Conservation (phyloP, 2,888 invertebrate species). For the Thelaira solivaga region DNA sequence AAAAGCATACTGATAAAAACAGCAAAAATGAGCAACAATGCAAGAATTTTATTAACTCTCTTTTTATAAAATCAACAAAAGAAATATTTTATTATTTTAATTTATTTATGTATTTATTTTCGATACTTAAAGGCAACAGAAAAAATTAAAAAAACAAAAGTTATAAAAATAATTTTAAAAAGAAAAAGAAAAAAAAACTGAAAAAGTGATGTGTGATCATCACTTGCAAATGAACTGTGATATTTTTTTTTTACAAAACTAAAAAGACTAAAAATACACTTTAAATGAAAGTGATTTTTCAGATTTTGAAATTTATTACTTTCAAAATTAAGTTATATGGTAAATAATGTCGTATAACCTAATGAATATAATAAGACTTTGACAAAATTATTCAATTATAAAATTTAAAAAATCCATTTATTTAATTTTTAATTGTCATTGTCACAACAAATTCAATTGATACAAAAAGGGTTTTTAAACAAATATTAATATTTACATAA, state of each 20-base stretch:
- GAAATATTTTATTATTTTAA: conserved; percentile 26
- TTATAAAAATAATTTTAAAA: not conserved
- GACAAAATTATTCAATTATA: too few relatives aligned
- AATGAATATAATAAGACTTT: too few relatives aligned
- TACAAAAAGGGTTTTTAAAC: too few relatives aligned
- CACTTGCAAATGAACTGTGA: conserved; percentile 38
- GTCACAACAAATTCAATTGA: too few relatives aligned
- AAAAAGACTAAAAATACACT: not conserved
- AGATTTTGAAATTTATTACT: not conserved
- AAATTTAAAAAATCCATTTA: too few relatives aligned
- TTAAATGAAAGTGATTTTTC: not conserved
- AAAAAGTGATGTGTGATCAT: conserved; percentile 25
- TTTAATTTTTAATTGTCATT: too few relatives aligned
- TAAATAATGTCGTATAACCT: too few relatives aligned
- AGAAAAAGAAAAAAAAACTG: conserved; percentile 8
- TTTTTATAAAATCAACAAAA: not conserved
- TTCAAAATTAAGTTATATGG: too few relatives aligned
- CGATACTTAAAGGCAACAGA: conserved; percentile 11
- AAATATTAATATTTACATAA: too few relatives aligned
- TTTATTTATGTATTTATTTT: conserved; percentile 38
- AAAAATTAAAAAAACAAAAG: not conserved
- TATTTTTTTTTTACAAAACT: conserved; percentile 15
- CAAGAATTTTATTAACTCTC: conserved; percentile 57
- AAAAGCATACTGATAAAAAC: conserved; percentile 45
- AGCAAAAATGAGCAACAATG: conserved; percentile 25